Base-by-base conservation (phyloP, 1,140 invertebrate species). In the Polypedilum pembai region DNA sequence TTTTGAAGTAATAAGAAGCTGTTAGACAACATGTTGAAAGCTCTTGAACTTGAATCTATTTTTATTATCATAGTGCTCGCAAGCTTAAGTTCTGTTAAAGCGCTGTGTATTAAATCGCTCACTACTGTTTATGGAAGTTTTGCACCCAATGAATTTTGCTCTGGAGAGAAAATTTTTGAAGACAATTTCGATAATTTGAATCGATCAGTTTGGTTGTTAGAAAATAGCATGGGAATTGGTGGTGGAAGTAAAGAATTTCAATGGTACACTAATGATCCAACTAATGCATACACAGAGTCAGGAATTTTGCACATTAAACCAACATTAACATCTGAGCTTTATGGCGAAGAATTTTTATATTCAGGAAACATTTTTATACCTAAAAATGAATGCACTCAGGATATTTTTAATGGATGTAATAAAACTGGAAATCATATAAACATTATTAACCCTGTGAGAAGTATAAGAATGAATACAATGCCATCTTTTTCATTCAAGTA, bases 231-330 rank as follows among this genome's bases (percentile, higher is more conserved):
- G n/a, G 80, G 84, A 17, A 88, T 89, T 7, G 88, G 88, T 76
- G 88, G 89, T 41, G 84, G 85, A 78, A 80, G 81, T 79, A 73
- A 88, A 88, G 89, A 91, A 80, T 91, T 90, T 80, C 86, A 91
- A 80, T 87, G 86, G 78, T 90, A 91, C 79, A 85, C 78, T 66
- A 90, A 90, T 81, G 89, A 88, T 78, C 81, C 88, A 40, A 83
- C 83, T 0, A 90, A 90, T 81, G 88, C 86, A 73, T 90, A 85
- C 78, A 80, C 83, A 0, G 80, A 83, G 76, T 82, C 87, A 78
- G 88, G 88, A 3, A 77, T 80, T 15, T 80, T 91, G 3, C 85
- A 83, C 79, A 85, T 91, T 41, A 85, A 83, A 73, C 88, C 87
- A 65, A 88, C 87, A 1, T 78, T 89, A 45, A 85, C 85, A 0